phyloP scores from a whole-genome alignment of 2,113 vertebrate species.

The Eudyptes chrysolophus region DNA sequence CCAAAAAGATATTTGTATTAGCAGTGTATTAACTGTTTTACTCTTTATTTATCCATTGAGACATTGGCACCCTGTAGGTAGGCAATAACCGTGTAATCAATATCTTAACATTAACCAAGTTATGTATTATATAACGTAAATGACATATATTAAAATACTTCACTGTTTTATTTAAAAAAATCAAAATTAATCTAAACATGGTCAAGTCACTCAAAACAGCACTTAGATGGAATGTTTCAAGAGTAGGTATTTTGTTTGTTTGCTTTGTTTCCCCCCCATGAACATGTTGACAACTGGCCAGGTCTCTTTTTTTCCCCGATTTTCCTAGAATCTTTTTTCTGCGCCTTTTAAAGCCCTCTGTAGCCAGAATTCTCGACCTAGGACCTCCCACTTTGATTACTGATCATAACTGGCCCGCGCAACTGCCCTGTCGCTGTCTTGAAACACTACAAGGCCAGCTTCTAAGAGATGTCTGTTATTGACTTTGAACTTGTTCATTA shows the following conservation, averaged over 20 bases:
- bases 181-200: neutral
- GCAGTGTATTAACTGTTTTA: neutral
- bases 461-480: neutral
- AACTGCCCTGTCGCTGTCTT: neutral
- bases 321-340: neutral
- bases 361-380: neutral
- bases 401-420: neutral
- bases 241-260: neutral
- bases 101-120: neutral
- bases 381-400: neutral
- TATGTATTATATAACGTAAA: neutral
- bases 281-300: neutral
- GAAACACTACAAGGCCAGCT: neutral
- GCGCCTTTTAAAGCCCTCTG: neutral
- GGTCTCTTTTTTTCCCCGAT: neutral
- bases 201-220: neutral
- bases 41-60: neutral
- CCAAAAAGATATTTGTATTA: neutral
- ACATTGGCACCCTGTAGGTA: neutral
- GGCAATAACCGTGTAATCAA: neutral
- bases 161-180: neutral
- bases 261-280: neutral
- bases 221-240: neutral
- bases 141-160: neutral
- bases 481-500: neutral